These are phyloP conservation scores for Pseudopleuronectes americanus DNA, from an alignment of 2,797 vertebrate species.

Conservation along the genomic window DNA sequence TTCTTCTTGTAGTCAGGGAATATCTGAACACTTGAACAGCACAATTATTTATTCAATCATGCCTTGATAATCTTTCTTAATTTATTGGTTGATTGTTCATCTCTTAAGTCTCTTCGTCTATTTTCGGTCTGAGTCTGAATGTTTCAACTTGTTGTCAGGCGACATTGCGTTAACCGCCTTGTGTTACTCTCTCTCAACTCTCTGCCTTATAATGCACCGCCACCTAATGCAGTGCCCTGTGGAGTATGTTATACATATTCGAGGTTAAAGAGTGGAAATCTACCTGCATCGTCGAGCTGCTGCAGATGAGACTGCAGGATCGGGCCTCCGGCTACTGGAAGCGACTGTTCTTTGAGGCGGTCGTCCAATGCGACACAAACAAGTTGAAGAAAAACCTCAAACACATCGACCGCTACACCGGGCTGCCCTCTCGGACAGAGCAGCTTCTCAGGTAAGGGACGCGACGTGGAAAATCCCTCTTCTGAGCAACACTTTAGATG, in stretches of 20 bases:
- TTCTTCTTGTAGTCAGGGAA: not conserved
- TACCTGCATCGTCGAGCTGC: constrained; percentile 47
- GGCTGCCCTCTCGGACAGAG: constrained; percentile 84
- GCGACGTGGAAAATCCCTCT: not conserved
- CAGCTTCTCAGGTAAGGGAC: constrained; percentile 78
- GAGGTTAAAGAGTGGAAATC: constrained; percentile 67
- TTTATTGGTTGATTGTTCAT: too few species aligned
- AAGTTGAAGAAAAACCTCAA: constrained; percentile 79
- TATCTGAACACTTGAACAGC: too few species aligned
- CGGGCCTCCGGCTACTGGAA: constrained; percentile 87
- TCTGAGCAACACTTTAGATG: constrained; percentile 18
- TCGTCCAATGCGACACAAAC: constrained; percentile 68
- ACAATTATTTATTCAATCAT: too few species aligned
- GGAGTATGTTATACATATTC: constrained; percentile 83
- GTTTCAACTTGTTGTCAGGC: too few species aligned
- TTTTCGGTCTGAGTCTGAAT: too few species aligned
- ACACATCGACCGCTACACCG: constrained; percentile 82
- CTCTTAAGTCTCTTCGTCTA: too few species aligned
- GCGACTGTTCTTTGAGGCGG: constrained; percentile 82
- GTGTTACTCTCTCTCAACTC: not conserved
- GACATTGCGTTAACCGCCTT: not conserved
- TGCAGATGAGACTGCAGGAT: constrained; percentile 58
- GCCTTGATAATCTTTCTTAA: too few species aligned
- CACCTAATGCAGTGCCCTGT: constrained; percentile 82
- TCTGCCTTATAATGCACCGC: too few species aligned